Conservation (phyloP, 2,888 invertebrate genomes). For the Stenodera caucasica region DNA sequence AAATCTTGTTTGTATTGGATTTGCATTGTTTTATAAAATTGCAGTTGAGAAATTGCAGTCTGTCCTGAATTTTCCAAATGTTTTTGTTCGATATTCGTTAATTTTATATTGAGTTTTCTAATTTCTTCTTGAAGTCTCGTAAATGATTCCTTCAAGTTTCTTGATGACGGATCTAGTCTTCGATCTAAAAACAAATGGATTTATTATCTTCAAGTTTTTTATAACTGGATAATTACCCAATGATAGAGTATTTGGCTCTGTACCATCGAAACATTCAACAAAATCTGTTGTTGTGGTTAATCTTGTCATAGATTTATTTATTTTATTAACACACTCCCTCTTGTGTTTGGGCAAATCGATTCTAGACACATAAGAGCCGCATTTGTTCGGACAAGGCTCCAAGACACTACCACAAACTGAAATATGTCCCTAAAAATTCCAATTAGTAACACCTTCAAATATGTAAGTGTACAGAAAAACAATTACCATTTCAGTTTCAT, state of each 20-base stretch:
- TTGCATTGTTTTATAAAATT: slow-evolving; percentile 31
- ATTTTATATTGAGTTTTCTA: slow-evolving; percentile 32
- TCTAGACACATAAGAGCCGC: slow-evolving; percentile 71
- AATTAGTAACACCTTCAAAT: not conserved
- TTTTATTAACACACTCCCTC: slow-evolving; percentile 53
- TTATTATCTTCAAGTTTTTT: slow-evolving; percentile 8
- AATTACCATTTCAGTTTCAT: slow-evolving; percentile 66
- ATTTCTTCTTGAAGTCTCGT: slow-evolving; percentile 32
- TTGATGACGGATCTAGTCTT: slow-evolving; percentile 18
- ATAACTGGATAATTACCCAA: not conserved
- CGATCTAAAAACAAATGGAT: slow-evolving; percentile 19
- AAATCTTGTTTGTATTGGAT: slow-evolving; percentile 36
- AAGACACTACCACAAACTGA: slow-evolving; percentile 72
- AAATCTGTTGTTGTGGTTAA: slow-evolving; percentile 17
- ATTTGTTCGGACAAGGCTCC: slow-evolving; percentile 70
- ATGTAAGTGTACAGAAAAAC: no score
- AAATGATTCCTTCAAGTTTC: slow-evolving; percentile 11
- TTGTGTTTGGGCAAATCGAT: slow-evolving; percentile 64
- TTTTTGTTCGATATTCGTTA: slow-evolving; percentile 31
- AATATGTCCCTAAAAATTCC: slow-evolving; percentile 62
- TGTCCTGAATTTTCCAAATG: not conserved
- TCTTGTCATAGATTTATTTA: slow-evolving; percentile 24
- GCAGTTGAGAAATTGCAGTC: slow-evolving; percentile 8
- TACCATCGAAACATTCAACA: slow-evolving; percentile 17
- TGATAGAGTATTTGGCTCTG: not conserved